Evolutionary conservation across 2,113 vertebrate species (phyloP), one percentile per base, ranked within the genome.

Genomic region (Astur gentilis): DNA sequence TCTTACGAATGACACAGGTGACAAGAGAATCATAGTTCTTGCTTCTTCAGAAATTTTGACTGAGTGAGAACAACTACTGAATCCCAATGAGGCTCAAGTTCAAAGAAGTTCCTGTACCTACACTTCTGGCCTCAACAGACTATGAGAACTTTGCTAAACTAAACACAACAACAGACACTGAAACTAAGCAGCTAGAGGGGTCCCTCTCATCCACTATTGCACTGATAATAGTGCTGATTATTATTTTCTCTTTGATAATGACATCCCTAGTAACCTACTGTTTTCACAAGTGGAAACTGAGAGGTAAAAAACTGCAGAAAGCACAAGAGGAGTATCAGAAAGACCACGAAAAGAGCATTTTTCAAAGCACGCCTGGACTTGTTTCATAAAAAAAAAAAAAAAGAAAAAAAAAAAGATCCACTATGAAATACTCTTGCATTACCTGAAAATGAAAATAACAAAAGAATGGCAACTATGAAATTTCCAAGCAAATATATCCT

Each of bases 251-350:
- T 21, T 73, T 98, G 94, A 19, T 98, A 17, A 88, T 72, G 40
- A 97, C 97, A 7, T 98, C 98, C 36, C 91, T 98, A 38, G 38
- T 96, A 61, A 98, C 98, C 90, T 98, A 98, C 93, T 98, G 97
- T 65, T 98, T 98, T 49, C 98, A 98, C 86, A 98, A 98, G 94
- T 98, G 97, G 97, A 97, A 98, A 89, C 97, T 98, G 49, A 92
- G 97, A 87, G 93, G 88, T 44, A 98, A 93, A 95, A 98, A 98
- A 70, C 89, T 98, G 49, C 98, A 98, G 95, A 97, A 91, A 95
- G 98, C 97, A 44, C 98, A 98, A 6, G 98, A 98, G 87, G 98
- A 98, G 50, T 98, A 98, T 58, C 97, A 98, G 92, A 98, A 82
- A 83, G 98, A 98, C 87, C 98, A 98, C 0, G 97, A 97, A 93